Conservation (phyloP, 2,113 vertebrate species). For the Pogonocichla stellata region DNA sequence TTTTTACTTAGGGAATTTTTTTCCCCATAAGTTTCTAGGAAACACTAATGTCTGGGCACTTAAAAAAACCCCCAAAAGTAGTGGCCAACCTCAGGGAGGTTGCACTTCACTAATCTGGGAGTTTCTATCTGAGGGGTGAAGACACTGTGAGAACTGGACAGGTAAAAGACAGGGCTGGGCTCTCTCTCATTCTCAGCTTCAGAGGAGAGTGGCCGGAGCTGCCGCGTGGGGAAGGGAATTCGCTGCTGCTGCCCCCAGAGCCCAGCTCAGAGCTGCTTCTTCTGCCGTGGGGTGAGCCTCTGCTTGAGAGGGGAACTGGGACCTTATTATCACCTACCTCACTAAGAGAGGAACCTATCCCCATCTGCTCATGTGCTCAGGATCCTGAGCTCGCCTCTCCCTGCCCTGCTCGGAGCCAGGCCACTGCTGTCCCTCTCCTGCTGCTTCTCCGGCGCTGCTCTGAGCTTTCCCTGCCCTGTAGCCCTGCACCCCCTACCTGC, state of each 20-base stretch:
- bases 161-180: neutral
- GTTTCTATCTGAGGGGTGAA: neutral
- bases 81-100: neutral
- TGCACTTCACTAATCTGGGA: neutral
- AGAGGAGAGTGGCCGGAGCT: rapidly evolving
- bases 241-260: too few species aligned
- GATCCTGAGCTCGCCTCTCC: too few species aligned
- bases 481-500: too few species aligned
- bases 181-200: neutral
- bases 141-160: neutral
- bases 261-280: neutral
- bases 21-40: neutral
- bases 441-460: too few species aligned
- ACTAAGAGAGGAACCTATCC: too few species aligned
- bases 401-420: too few species aligned
- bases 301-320: too few species aligned
- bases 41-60: neutral
- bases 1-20: neutral
- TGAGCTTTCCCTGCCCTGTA: too few species aligned
- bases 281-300: neutral
- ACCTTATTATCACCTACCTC: too few species aligned
- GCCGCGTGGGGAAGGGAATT: neutral
- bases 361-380: too few species aligned
- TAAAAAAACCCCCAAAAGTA: neutral
- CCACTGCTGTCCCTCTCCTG: too few species aligned